Base-by-base conservation (phyloP, 2,797 vertebrate species). In the Lepus oiostolus region DNA sequence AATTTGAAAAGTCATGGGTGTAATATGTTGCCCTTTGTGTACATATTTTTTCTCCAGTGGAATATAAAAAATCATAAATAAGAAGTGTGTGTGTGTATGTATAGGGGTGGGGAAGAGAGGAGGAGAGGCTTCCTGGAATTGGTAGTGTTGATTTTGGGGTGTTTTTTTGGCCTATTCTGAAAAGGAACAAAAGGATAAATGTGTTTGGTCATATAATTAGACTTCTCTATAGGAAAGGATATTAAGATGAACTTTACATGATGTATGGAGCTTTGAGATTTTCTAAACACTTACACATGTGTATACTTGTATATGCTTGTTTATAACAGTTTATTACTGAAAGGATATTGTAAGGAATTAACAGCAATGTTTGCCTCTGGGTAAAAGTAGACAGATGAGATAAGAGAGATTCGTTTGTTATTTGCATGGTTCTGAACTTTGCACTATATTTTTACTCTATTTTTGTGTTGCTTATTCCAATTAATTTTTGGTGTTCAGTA, bases 401-500 rank as follows among this genome's bases (percentile, higher is more conserved):
- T 21, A 89, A 60, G 10, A 77, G 24, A 95, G 65, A 60, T 11
- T 65, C 63, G 24, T 16, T 63, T 85, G 32, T 47, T 68, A 71
- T 76, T 72, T 32, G 50, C 1, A 82, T 4, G 2, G 50, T 58
- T 80, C 74, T 28, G 22, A 85, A 75, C 30, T 76, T 85, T 76
- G 32, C 19, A 88, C 62, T 65, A 12, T n/a, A 81, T 76, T 76
- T 70, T 72, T 16, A 50, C 10, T 68, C 28, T 75, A 67, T 50
- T 70, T 81, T 83, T 38, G 11, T 76, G 14, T 28, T 65, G 35
- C 9, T 90, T 71, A 88, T 54, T 95, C 42, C 74, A 32, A 86
- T 83, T 74, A 62, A 50, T 42, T 65, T 72, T 77, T 74, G 28
- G 11, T 32, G 85, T 85, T 87, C 72, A 72, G 80, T 85, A 85